Base-by-base conservation (phyloP, 2,888 invertebrate species). In the Caradrina clavipalpis region DNA sequence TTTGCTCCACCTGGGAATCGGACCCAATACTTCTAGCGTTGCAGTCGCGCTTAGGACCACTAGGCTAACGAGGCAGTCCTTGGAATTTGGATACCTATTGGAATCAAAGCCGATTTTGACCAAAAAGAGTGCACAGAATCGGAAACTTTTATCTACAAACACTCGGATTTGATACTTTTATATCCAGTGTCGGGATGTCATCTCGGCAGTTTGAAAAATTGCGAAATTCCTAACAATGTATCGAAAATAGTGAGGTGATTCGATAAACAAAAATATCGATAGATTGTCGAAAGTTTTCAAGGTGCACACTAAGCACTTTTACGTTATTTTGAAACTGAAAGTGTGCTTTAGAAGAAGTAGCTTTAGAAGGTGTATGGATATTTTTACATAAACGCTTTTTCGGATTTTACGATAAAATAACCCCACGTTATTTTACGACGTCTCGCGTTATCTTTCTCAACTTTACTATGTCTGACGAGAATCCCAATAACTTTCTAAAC, bases 181-280 rank as follows among this genome's bases (percentile, higher is more conserved):
- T 72, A 73, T 64, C 71, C 69, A 76, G 68, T 66, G 70, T 73
- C 26, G 61, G 65, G 73, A 73, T 76, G 85, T 78, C 81, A 83
- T 83, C 68, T 76, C 69, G 54, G 70, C 73, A 83, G 78, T 83
- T 75, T 83, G 81, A 83, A 81, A 83, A 78, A 86, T 86, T 87
- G 87, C 84, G 71, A 83, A 83, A 80, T 81, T 80, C 79, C 76
- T 82, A 73, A 80, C 82, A 76, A 81, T 78, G 66, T 77, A 66
- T 80, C 70, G 78, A 70, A 60, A 68, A 64, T 80, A 80, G 80
- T 60, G 80, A 65, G 13, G 84, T 21, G 69, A 56, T 39, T 10
- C 31, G 15, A 42, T 42, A 58, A 54, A 66, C 58, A 67, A 73
- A 35, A n/a, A 51, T 65, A 73, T 81, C 81, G 78, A 78, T 59